Evolutionary conservation across 2,888 invertebrate species (phyloP), one percentile per base, ranked within the genome.

Genomic region (Calliopum simillimum): DNA sequence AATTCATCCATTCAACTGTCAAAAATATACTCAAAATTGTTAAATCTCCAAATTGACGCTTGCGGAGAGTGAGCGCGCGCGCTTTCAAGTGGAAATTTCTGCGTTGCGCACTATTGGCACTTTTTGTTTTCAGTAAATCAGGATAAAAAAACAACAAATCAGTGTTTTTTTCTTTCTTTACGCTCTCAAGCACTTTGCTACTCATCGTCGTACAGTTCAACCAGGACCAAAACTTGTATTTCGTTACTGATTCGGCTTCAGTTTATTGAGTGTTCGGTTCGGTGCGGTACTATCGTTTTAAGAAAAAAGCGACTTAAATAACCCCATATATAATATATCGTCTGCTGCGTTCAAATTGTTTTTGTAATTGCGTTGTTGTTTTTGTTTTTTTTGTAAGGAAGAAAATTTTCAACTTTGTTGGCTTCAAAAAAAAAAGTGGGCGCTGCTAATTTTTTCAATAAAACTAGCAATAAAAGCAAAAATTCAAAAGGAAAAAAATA

Each of bases 311-410:
- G 68, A 71, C 59, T 8, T 8, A 33, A 33, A 33, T 8, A 33
- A 3, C 33, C 33, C 2, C n/a, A n/a, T n/a, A n/a, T n/a, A n/a
- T n/a, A n/a, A n/a, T 33, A 33, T 33, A 68, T 71, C 51, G 49
- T 61, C 16, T 33, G 41, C 23, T 44, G 33, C 44, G 25, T 46
- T 25, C 25, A 59, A 44, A 67, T 59, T 66, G 58, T 69, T 68
- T 62, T 63, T 70, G 63, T 59, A 67, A 73, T 69, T 73, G 69
- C 67, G 65, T 69, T 69, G n/a, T 21, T 8, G 13, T 53, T 21
- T 53, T 16, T 4, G 5, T 5, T 33, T 33, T 33, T 33, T 33
- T 33, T 33, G 33, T 33, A 33, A 33, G 33, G 33, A 56, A 14
- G 33, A 19, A 56, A 33, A 33, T 11, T 61, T 61, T 12, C 33